Conservation (phyloP, 1,140 invertebrate genomes). For the Drosophila tsacasi region DNA sequence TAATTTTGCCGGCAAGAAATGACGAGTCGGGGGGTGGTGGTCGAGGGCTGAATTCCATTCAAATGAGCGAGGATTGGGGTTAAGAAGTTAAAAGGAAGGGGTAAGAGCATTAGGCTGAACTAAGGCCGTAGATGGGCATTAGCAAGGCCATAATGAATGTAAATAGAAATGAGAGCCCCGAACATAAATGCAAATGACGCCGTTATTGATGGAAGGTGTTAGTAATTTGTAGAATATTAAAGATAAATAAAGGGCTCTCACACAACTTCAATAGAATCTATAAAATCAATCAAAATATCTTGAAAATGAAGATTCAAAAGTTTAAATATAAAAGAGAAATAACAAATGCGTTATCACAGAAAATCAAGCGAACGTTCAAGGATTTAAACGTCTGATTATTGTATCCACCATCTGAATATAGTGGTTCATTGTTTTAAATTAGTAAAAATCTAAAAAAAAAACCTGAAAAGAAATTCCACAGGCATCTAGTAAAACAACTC, state of each 20-base stretch:
- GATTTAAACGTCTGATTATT: neutral
- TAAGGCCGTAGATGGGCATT: neutral
- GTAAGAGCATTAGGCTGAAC: slow-evolving; percentile 26
- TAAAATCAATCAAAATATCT: neutral
- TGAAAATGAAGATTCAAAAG: neutral
- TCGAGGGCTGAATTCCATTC: slow-evolving; percentile 15
- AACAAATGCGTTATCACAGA: neutral
- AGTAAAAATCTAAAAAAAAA: neutral
- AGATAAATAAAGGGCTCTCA: neutral
- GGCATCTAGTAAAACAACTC: neutral
- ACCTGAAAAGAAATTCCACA: no score
- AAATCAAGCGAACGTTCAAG: neutral
- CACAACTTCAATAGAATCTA: neutral
- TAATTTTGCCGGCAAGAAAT: slow-evolving; percentile 31
- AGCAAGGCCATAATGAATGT: slow-evolving; percentile 3
- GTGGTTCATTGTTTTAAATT: no score
- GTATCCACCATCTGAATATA: no score
- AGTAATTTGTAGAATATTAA: slow-evolving; percentile 3
- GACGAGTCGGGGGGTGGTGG: neutral
- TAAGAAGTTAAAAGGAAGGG: slow-evolving; percentile 9
- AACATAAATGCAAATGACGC: slow-evolving; percentile 10
- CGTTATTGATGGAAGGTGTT: slow-evolving; percentile 6
- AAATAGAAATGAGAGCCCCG: slow-evolving; percentile 1
- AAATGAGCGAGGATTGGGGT: slow-evolving; percentile 56
- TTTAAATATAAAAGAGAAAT: neutral